These are phyloP conservation scores for Epinephelus coioides DNA, from an alignment of 2,797 vertebrate genomes.

Conservation along the genomic window DNA sequence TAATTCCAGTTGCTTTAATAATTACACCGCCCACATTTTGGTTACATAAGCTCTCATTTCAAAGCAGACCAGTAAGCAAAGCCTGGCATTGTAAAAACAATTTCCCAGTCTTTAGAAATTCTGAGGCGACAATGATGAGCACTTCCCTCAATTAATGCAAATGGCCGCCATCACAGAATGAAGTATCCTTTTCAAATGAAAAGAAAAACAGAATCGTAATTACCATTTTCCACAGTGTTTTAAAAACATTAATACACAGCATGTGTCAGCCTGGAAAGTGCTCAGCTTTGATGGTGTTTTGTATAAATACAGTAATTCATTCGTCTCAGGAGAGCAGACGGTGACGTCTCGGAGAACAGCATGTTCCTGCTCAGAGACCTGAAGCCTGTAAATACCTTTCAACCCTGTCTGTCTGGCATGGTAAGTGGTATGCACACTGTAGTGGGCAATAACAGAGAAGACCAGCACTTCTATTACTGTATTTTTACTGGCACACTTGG, in stretches of 20 bases:
- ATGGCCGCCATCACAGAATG: not conserved
- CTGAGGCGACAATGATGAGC: constrained; percentile 21
- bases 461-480: not conserved
- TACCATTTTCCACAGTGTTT: constrained; percentile 21
- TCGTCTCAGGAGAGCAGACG: not conserved
- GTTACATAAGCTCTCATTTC: constrained; percentile 5
- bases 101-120: constrained; percentile 21
- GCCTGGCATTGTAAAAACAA: not conserved
- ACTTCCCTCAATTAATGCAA: constrained; percentile 35
- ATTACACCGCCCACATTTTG: not conserved
- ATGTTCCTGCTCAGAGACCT: not conserved
- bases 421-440: not conserved
- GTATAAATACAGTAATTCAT: not conserved
- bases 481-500: too few relatives aligned
- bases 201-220: constrained; percentile 26
- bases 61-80: not conserved
- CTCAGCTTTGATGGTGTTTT: constrained; percentile 22
- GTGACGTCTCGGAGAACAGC: constrained; percentile 3
- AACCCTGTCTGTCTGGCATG: not conserved
- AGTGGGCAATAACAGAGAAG: not conserved
- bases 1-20: constrained; percentile 8
- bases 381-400: not conserved
- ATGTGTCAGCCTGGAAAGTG: not conserved
- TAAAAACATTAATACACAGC: constrained; percentile 24
- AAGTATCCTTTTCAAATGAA: constrained; percentile 43